Base-by-base conservation (phyloP, 64 coral and sea anemone genomes). In the Acropora yongei region DNA sequence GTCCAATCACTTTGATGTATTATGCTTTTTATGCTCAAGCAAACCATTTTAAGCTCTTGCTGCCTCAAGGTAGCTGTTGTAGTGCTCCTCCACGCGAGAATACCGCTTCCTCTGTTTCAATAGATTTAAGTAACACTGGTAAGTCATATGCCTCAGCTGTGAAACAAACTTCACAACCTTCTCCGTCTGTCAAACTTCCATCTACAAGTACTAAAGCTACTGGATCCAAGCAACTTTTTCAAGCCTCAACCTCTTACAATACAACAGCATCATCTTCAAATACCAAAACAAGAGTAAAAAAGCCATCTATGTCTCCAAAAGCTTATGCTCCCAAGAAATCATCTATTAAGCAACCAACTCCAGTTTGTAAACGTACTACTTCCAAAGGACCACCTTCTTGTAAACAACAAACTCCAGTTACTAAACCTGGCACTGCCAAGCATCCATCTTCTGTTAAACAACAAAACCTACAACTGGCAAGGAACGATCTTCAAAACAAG, bases 31-130 rank as follows among this genome's bases (percentile, higher is more conserved):
- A 74, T 49, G 12, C 74, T 75, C 4, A 88, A 57, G 68, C 74
- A 45, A 20, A 77, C 45, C 88, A 89, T 68, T 89, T 89, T 51
- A 79, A 89, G n/a, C 75, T 89, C 20, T 58, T 80, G 43, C 63
- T 76, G 55, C 80, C 80, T 43, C 19, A 44, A 65, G 80, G 53
- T 65, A 78, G 39, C 55, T 88, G 86, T 88, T 76, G 71, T 75
- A 88, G 17, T 65, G 77, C 87, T 79, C 87, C 87, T 47, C 75
- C 49, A 44, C 87, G 74, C 49, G 44, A 45, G 17, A 89, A 89
- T 89, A 77, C 60, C 44, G n/a, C 76, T 49, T 78, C 74, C 74
- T 2, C 74, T 78, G 55, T 78, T 30, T 30, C 30, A 30, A 30
- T 30, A 30, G 30, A 30, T 30, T 30, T 30, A 30, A 30, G 30